Percentiles rank a stretch among this genome's conserved stretches.
Conservation (phyloP, 1,140 invertebrate genomes). For the Prorops nasuta region DNA sequence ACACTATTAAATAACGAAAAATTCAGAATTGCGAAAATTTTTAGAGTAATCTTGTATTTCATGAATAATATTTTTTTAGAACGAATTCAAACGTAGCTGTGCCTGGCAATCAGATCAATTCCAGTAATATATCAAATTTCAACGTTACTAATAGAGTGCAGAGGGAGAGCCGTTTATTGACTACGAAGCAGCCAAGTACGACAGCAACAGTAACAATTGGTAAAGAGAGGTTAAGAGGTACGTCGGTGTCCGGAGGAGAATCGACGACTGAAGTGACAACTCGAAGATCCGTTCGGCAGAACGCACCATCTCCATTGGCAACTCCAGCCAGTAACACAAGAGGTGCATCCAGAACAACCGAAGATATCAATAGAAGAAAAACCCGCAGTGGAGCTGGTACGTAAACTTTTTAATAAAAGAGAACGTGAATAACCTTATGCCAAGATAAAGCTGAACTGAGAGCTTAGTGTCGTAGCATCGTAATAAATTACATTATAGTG, state of each 20-base stretch:
- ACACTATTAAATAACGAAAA: no score
- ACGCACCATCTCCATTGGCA: constrained; percentile 49
- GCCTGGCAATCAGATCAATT: constrained; percentile 44
- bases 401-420: constrained; percentile 47
- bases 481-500: no score
- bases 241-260: constrained; percentile 46
- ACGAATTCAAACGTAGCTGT: constrained; percentile 38
- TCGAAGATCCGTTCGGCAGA: constrained; percentile 52
- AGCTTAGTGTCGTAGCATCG: background rate
- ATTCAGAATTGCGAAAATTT: no score
- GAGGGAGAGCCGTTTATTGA: constrained; percentile 50
- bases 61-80: constrained; percentile 30
- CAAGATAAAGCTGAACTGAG: background rate
- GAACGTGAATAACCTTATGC: constrained; percentile 28
- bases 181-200: constrained; percentile 44
- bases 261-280: constrained; percentile 46
- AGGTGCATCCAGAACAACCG: constrained; percentile 51
- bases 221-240: constrained; percentile 52
- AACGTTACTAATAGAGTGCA: constrained; percentile 47
- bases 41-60: background rate
- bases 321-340: constrained; percentile 53
- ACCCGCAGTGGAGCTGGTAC: constrained; percentile 56
- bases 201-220: constrained; percentile 30
- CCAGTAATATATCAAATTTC: constrained; percentile 45
- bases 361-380: constrained; percentile 54